Conservation (phyloP, 2,797 vertebrate genomes). For the Ptychadena robeensis region DNA sequence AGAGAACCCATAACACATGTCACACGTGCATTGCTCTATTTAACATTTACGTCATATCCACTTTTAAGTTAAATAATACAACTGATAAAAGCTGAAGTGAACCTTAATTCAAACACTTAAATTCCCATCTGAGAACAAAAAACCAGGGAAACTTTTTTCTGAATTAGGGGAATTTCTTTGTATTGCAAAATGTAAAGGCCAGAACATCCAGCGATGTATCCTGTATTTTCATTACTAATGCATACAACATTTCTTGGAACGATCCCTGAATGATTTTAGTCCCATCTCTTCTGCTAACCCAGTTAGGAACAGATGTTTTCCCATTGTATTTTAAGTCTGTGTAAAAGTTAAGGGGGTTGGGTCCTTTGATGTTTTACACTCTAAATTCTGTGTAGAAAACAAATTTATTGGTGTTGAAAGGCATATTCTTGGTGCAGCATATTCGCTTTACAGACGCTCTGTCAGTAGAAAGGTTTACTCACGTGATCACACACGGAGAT, state of each 20-base stretch:
- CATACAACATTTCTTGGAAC: slow-evolving; percentile 51
- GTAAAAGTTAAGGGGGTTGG: slow-evolving; percentile 36
- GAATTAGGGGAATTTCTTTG: slow-evolving; percentile 10
- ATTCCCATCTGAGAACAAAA: slow-evolving; percentile 9
- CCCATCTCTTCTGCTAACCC: slow-evolving; percentile 37
- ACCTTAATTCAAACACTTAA: not conserved
- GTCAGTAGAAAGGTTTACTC: no score
- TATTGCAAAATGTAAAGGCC: not conserved
- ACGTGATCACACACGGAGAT: not conserved
- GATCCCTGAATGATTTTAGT: slow-evolving; percentile 36
- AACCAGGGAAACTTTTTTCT: slow-evolving; percentile 1
- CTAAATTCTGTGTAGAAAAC: slow-evolving; percentile 19
- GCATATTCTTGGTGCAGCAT: not conserved
- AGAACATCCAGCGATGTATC: slow-evolving; percentile 38
- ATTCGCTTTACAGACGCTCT: no score
- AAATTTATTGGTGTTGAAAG: slow-evolving; percentile 6
- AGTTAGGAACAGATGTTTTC: slow-evolving; percentile 59
- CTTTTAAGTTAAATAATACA: no score
- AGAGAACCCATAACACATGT: no score
- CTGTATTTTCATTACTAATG: slow-evolving; percentile 20
- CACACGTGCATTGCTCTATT: no score
- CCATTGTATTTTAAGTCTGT: slow-evolving; percentile 43
- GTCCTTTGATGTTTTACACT: slow-evolving; percentile 11
- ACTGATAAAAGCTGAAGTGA: no score
- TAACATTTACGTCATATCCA: no score